phyloP scores from a whole-genome alignment of 2,888 invertebrate species.

The Drosophila diplacantha region DNA sequence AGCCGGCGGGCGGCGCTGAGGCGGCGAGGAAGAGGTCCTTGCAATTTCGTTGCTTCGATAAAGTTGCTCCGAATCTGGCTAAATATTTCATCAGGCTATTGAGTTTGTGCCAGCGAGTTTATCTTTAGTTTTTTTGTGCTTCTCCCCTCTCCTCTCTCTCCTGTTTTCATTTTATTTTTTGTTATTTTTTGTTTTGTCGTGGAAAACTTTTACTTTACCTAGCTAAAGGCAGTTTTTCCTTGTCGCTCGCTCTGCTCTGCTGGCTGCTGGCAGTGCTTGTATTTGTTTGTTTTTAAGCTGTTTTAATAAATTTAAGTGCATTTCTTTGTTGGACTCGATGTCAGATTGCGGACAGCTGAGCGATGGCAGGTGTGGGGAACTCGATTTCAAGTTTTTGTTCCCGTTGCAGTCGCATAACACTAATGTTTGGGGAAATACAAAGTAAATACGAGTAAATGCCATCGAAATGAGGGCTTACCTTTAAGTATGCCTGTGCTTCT shows the following conservation, averaged over 20 bases:
- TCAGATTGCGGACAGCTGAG: constrained; percentile 36
- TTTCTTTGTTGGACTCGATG: constrained; percentile 40
- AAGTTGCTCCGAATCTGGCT: constrained; percentile 61
- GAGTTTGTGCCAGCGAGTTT: constrained; percentile 59
- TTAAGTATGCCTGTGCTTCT: background rate
- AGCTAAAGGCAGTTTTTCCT: constrained; percentile 32
- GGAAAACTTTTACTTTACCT: constrained; percentile 52
- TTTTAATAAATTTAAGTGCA: constrained; percentile 69
- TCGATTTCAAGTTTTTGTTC: constrained; percentile 16
- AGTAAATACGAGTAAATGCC: background rate
- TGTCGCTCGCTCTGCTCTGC: constrained; percentile 30
- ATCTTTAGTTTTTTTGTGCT: constrained; percentile 50
- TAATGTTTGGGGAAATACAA: background rate
- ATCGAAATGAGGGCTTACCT: background rate
- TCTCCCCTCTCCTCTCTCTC: background rate
- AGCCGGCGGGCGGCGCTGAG: constrained; percentile 32
- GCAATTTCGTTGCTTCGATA: constrained; percentile 53
- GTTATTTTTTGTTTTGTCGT: constrained; percentile 39
- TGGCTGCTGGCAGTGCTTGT: constrained; percentile 18
- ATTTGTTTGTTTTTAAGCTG: constrained; percentile 34
- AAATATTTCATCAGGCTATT: constrained; percentile 67
- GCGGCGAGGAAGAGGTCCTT: constrained; percentile 26
- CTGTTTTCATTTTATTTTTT: constrained; percentile 14
- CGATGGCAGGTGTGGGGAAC: constrained; percentile 8
- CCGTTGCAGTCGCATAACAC: constrained; percentile 10